These are phyloP conservation scores for Adineta ricciae DNA, from an alignment of 2,888 invertebrate genomes.

Conservation along the genomic window DNA sequence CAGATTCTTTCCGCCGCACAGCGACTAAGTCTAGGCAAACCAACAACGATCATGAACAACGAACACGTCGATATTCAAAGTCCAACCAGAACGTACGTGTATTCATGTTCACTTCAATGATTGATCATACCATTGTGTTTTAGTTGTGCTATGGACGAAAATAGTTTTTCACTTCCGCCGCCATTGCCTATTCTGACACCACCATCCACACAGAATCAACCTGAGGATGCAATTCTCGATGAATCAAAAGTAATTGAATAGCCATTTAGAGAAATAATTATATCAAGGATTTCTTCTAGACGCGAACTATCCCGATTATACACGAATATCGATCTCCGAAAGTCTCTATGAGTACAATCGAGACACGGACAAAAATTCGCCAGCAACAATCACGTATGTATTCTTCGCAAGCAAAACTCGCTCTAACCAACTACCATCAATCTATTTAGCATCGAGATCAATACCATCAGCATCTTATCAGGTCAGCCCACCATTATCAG, in stretches of 20 bases:
- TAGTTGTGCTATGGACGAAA: neutral
- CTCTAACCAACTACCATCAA: no score
- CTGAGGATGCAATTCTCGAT: neutral
- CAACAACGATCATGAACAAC: neutral
- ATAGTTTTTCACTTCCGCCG: neutral
- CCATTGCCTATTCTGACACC: neutral
- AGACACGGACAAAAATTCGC: neutral
- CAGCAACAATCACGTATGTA: neutral
- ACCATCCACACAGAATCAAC: neutral
- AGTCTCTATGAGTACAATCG: neutral
- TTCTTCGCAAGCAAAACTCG: no score
- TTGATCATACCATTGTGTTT: neutral
- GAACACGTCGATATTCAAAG: neutral
- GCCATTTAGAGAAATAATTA: neutral
- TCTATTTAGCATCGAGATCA: neutral
- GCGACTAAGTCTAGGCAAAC: neutral
- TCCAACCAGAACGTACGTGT: neutral
- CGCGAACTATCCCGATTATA: neutral
- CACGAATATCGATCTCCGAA: conserved; percentile 2
- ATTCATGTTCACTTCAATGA: neutral
- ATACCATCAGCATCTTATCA: neutral
- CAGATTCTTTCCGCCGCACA: neutral
- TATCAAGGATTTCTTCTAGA: neutral
- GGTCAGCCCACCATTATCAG: neutral
- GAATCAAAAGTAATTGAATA: neutral